Evolutionary conservation across 2,888 invertebrate species (phyloP).

Genomic region (Agonum fuliginosum): DNA sequence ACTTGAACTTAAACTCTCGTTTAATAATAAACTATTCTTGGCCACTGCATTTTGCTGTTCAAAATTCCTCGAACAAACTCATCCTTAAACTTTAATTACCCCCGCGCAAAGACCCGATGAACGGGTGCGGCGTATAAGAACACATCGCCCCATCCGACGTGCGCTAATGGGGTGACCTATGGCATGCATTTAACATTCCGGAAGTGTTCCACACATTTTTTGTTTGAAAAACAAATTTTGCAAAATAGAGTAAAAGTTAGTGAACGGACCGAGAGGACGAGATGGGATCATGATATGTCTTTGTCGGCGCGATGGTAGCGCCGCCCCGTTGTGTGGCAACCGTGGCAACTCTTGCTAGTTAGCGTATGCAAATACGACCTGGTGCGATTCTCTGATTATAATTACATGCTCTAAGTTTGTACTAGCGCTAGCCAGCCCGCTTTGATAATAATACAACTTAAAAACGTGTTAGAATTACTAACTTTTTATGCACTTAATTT

Average conservation of each 20-base stretch:
- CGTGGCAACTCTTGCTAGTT: conserved; percentile 55
- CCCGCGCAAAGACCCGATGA: conserved; percentile 39
- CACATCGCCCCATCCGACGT: conserved; percentile 62
- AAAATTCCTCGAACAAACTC: too few relatives aligned
- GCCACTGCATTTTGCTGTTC: neutral
- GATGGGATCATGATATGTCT: conserved; percentile 58
- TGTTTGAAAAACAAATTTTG: conserved; percentile 71
- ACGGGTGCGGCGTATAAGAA: conserved; percentile 59
- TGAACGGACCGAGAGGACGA: conserved; percentile 38
- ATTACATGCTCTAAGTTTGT: conserved; percentile 56
- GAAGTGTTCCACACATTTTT: conserved; percentile 69
- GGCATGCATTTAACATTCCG: conserved; percentile 70
- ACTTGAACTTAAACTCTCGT: too few relatives aligned
- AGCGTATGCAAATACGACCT: conserved; percentile 57
- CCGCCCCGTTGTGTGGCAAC: neutral
- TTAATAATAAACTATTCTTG: neutral
- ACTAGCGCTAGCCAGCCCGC: conserved; percentile 12
- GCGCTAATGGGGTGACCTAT: conserved; percentile 69
- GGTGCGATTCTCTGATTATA: conserved; percentile 56
- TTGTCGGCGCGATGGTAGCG: conserved; percentile 47
- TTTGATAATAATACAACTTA: conserved; percentile 51
- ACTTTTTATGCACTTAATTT: conserved; percentile 32
- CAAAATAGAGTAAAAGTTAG: conserved; percentile 70
- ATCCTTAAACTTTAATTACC: conserved; percentile 20
- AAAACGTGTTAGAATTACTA: conserved; percentile 48